Base-by-base conservation (phyloP, 1,140 invertebrate genomes). In the Bombus waltoni region DNA sequence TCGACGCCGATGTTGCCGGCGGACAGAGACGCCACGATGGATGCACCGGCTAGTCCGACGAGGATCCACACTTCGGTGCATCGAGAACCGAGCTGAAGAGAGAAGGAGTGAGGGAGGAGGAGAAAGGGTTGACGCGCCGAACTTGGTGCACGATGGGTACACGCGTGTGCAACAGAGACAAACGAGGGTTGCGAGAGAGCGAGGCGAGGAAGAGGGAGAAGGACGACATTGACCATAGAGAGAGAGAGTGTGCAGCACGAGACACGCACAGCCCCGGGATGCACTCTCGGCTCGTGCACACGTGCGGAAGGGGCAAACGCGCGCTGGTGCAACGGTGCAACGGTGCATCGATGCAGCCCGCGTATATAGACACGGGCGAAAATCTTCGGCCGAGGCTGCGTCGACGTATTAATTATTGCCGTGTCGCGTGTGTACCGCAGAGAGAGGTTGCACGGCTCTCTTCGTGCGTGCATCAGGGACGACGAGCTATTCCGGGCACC, bases 351-450 rank as follows among this genome's bases (percentile, higher is more conserved):
- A 28, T 79, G 71, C 59, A 38, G 13, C 10, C 10, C 75, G 44
- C 13, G 32, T 53, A 28, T 47, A 32, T 22, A 22, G 38, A 35
- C 75, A 66, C 59, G 9, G 40, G 10, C 81, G 81, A 83, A 83
- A 87, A 78, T 83, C 53, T 59, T 78, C 11, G n/a, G 32, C 65
- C n/a, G 18, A 22, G n/a, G 32, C 28, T 62, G 22, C 78, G 80
- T 72, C 81, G 68, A 78, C 74, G 81, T 83, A 84, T 84, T 83
- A 87, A 87, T 87, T 87, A 83, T 86, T 71, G 68, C 47, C 76
- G 68, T 57, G 76, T 80, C 53, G 66, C 68, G 53, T 53, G 53
- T 84, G 42, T 72, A 81, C 38, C 57, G 75, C 38, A 4, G 38
- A 62, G 75, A 76, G 75, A 42, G 57, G 6, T 68, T 44, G 62